Base-by-base conservation (phyloP, 2,888 invertebrate genomes). In the Taenaris catops region DNA sequence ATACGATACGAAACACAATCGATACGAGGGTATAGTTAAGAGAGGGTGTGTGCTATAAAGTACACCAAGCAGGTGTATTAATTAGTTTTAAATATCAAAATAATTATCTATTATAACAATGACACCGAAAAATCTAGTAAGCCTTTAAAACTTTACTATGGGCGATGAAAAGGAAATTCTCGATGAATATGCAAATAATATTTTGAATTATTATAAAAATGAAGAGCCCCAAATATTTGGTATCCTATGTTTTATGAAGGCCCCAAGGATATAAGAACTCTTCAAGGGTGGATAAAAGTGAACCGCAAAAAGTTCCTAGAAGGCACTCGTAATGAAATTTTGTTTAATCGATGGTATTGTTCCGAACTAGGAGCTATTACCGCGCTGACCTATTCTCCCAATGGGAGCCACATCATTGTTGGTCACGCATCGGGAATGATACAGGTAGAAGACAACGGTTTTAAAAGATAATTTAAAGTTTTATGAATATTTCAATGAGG, bases 341-440 rank as follows among this genome's bases (percentile, higher is more conserved):
- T 61, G 28, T 70, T 60, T 51, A 49, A 69, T 40, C 62, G 76
- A 48, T 76, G 78, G 78, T 70, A 51, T 44, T 58, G 55, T 32
- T 61, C 68, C 1, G 76, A 75, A 51, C 52, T 64, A 42, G 80
- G 81, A 1, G 63, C 58, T 34, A 69, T 80, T 38, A 70, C 69
- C 18, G 60, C 76, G 12, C 49, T 84, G 35, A 68, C 69, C 43
- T 89, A 72, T 53, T 74, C 84, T 11, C 69, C 72, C 3, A 63
- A 72, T 42, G 88, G 87, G 8, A 55, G 63, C 26, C 51, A 73
- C 43, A 58, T 89, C 52, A 70, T 81, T 25, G 70, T 74, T 11
- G 75, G 76, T 4, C 87, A 84, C 58, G 80, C 87, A 11, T 71
- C 81, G 3, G 89, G 89, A 21, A 49, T 70, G 39, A 81, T 89